Conservation (phyloP, 2,797 vertebrate genomes). For the Manis javanica region DNA sequence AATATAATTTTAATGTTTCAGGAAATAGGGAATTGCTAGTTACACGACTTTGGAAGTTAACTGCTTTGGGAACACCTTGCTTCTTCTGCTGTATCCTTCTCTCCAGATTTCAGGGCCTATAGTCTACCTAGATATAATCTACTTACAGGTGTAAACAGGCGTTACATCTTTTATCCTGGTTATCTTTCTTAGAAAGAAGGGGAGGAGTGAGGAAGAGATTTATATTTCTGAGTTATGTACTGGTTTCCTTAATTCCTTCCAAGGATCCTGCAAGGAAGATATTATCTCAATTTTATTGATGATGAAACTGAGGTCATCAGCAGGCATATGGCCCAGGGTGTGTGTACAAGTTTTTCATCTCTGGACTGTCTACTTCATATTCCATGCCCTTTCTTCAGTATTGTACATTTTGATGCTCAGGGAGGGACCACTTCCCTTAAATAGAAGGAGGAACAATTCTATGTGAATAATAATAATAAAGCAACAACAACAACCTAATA, state of each 20-base stretch:
- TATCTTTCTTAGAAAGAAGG: slow-evolving; percentile 13
- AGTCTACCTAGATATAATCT: background rate
- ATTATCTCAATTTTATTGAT: background rate
- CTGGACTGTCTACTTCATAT: background rate
- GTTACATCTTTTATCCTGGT: background rate
- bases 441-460: background rate
- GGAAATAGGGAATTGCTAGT: background rate
- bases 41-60: background rate
- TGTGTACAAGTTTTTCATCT: background rate
- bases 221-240: background rate
- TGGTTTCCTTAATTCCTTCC: background rate
- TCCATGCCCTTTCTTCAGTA: background rate
- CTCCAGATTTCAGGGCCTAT: background rate
- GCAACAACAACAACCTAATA: background rate
- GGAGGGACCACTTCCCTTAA: background rate
- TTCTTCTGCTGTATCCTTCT: background rate
- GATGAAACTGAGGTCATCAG: background rate
- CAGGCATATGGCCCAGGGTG: background rate
- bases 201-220: background rate
- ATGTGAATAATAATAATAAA: background rate
- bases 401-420: background rate
- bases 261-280: background rate
- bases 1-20: slow-evolving; percentile 52
- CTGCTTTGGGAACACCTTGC: background rate
- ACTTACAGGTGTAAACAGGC: background rate